A percentile compares a stretch with the other conserved stretches of the same genome.
These are phyloP conservation scores for Sebastes hubbsi DNA, from an alignment of 2,797 vertebrate species.

Conservation along the genomic window DNA sequence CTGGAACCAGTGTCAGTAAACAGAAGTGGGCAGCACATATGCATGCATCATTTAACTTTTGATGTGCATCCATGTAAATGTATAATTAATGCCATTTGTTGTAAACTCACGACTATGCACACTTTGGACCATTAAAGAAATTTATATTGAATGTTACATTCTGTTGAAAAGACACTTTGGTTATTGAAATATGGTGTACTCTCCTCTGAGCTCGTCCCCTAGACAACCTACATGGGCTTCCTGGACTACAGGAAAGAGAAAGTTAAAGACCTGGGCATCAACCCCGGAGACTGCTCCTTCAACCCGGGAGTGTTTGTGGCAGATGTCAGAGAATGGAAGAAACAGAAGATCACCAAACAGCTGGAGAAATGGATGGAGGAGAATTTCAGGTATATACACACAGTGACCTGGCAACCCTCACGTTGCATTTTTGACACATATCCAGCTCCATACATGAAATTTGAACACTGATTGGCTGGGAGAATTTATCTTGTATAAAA, in stretches of 20 bases:
- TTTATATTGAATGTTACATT: not conserved
- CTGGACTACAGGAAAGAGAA: conserved; percentile 94
- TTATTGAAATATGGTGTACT: conserved; percentile 3
- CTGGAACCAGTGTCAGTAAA: not conserved
- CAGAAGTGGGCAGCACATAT: not conserved
- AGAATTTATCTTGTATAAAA: too few species aligned
- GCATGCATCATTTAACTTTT: too few species aligned
- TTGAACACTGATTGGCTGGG: too few species aligned
- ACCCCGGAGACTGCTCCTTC: conserved; percentile 94
- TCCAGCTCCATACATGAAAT: not conserved
- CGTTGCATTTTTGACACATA: not conserved
- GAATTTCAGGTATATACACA: conserved; percentile 85
- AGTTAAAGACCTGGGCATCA: conserved; percentile 91
- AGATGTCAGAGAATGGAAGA: conserved; percentile 92
- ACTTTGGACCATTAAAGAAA: not conserved
- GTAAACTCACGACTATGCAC: not conserved
- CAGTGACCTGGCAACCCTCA: not conserved
- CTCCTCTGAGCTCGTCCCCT: conserved; percentile 35
- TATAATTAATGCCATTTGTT: not conserved
- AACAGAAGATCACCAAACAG: conserved; percentile 93
- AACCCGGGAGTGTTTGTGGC: conserved; percentile 97
- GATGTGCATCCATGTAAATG: too few species aligned
- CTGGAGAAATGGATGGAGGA: conserved; percentile 96
- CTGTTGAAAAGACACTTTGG: not conserved
- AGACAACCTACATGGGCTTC: conserved; percentile 98